A percentile compares a stretch with the other conserved stretches of the same genome.
These are phyloP conservation scores for Ascaphus truei DNA, from an alignment of 2,113 vertebrate species.

Conservation along the genomic window DNA sequence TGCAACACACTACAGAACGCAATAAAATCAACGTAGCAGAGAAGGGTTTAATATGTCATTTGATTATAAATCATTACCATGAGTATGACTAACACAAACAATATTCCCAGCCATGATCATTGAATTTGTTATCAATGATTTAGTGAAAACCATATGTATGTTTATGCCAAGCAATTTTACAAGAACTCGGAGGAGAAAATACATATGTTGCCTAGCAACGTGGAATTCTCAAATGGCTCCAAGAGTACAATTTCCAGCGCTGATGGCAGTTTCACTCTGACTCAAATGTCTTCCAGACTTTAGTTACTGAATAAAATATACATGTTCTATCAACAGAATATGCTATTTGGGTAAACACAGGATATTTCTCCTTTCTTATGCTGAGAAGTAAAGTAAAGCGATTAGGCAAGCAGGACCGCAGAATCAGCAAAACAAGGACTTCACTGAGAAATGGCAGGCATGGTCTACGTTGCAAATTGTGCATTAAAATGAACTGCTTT, in stretches of 20 bases:
- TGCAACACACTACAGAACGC: too few relatives aligned
- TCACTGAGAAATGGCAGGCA: too few relatives aligned
- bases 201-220: slow-evolving; percentile 25
- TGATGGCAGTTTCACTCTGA: slow-evolving; percentile 9
- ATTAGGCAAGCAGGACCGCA: too few relatives aligned
- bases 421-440: too few relatives aligned
- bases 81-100: not conserved
- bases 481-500: too few relatives aligned
- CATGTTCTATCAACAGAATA: not conserved
- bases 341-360: not conserved
- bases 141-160: not conserved
- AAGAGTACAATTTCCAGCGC: slow-evolving; percentile 1
- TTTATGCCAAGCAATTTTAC: not conserved
- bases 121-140: not conserved
- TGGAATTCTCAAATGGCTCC: slow-evolving; percentile 17
- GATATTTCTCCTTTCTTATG: too few relatives aligned
- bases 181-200: not conserved
- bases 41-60: not conserved
- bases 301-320: slow-evolving; percentile 17
- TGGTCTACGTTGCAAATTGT: too few relatives aligned
- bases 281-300: not conserved
- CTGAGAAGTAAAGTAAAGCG: too few relatives aligned
- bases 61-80: not conserved
- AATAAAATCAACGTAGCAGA: too few relatives aligned
- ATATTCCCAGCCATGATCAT: not conserved